Conservation (phyloP, 2,113 vertebrate genomes). For the Bujurquina vittata region DNA sequence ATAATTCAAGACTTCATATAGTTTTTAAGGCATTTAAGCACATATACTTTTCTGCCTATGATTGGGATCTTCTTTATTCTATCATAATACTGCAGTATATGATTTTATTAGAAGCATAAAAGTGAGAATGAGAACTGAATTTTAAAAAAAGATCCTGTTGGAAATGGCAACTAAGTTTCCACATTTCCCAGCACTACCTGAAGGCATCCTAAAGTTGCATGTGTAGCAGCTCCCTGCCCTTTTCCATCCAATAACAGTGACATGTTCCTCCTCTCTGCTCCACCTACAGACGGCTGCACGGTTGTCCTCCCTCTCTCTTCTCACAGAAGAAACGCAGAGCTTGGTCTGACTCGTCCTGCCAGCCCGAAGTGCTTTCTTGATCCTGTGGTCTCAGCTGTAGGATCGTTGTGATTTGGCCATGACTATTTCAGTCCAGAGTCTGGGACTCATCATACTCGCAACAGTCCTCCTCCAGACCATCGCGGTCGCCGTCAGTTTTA, state of each 20-base stretch:
- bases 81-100: neutral
- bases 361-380: slow-evolving; percentile 1
- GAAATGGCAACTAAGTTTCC: neutral
- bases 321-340: slow-evolving; percentile 44
- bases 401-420: slow-evolving; percentile 43
- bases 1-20: neutral
- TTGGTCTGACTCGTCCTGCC: slow-evolving; percentile 57
- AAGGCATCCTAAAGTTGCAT: slow-evolving; percentile 7
- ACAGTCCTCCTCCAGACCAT: slow-evolving; percentile 83
- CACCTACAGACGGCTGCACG: slow-evolving; percentile 44
- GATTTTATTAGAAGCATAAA: neutral
- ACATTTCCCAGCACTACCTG: neutral
- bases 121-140: neutral
- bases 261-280: slow-evolving; percentile 56
- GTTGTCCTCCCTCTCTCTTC: neutral
- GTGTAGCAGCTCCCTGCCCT: neutral
- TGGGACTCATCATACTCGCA: slow-evolving; percentile 74
- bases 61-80: neutral
- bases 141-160: too few species aligned
- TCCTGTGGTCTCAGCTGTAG: neutral
- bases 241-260: slow-evolving; percentile 47
- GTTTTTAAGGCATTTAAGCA: neutral
- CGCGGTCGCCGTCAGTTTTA: slow-evolving; percentile 83
- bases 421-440: slow-evolving; percentile 68
- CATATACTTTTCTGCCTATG: neutral